phyloP scores from a whole-genome alignment of 2,113 vertebrate species.

The Microtus ochrogaster region DNA sequence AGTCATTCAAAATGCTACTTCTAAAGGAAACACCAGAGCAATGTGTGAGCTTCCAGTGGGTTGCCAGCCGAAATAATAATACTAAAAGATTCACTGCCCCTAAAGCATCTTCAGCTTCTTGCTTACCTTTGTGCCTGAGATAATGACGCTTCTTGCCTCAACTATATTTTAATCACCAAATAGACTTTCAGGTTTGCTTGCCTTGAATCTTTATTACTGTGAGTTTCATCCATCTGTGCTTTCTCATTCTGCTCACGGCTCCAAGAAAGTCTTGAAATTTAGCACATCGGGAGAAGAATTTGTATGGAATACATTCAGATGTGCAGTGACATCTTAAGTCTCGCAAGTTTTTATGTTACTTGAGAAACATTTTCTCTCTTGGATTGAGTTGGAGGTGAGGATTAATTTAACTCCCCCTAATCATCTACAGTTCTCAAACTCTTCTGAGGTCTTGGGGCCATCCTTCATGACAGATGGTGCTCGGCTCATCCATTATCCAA shows the following conservation, averaged over 20 bases:
- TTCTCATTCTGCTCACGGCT: slow-evolving; percentile 79
- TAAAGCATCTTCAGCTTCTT: slow-evolving; percentile 44
- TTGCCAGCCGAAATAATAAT: not conserved
- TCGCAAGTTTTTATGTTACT: slow-evolving; percentile 31
- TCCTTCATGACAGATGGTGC: not conserved
- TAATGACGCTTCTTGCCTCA: not conserved
- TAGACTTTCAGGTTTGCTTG: slow-evolving; percentile 75
- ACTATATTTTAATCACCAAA: slow-evolving; percentile 76
- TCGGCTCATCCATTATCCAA: slow-evolving; percentile 62
- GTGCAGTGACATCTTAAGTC: slow-evolving; percentile 57
- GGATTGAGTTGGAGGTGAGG: slow-evolving; percentile 43
- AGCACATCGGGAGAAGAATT: slow-evolving; percentile 80
- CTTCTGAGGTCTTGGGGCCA: not conserved
- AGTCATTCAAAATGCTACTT: slow-evolving; percentile 78
- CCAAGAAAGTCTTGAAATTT: slow-evolving; percentile 83
- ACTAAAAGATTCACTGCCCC: slow-evolving; percentile 17
- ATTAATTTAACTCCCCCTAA: slow-evolving; percentile 39
- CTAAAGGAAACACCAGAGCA: slow-evolving; percentile 42
- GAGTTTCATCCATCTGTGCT: slow-evolving; percentile 79
- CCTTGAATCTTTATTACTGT: slow-evolving; percentile 73
- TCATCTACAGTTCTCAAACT: slow-evolving; percentile 12
- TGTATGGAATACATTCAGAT: slow-evolving; percentile 82
- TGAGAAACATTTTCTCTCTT: slow-evolving; percentile 48
- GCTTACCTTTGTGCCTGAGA: slow-evolving; percentile 40
- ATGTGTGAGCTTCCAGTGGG: slow-evolving; percentile 55